phyloP scores from a whole-genome alignment of 2,113 vertebrate species.

The Bujurquina vittata region DNA sequence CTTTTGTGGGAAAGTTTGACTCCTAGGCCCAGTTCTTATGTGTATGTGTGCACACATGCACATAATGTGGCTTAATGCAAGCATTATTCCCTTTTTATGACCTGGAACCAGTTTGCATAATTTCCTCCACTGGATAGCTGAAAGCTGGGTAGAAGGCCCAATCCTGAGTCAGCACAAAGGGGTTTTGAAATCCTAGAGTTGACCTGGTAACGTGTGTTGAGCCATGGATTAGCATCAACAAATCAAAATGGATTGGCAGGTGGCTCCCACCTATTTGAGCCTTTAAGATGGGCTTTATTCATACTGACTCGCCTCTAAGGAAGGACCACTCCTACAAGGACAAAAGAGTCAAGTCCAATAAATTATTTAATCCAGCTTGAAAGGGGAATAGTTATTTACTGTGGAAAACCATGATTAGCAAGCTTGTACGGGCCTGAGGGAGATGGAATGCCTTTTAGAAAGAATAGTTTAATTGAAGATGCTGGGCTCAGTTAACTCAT shows the following conservation, averaged over 20 bases:
- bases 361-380: constrained; percentile 53
- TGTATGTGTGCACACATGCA: no score
- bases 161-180: constrained; percentile 42
- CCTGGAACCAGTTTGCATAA: not conserved
- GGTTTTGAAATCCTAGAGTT: constrained; percentile 13
- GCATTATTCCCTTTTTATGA: not conserved
- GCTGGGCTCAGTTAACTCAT: not conserved
- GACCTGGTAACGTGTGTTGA: constrained; percentile 32
- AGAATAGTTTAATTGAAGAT: constrained; percentile 34
- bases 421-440: not conserved
- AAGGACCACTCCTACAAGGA: constrained; percentile 26
- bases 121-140: not conserved
- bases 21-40: no score
- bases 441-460: constrained; percentile 21
- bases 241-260: constrained; percentile 76
- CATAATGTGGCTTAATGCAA: not conserved
- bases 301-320: constrained; percentile 40
- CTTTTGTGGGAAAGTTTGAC: not conserved
- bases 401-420: not conserved
- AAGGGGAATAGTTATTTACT: constrained; percentile 6
- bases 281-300: constrained; percentile 73
- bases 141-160: not conserved
- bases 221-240: constrained; percentile 70
- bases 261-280: constrained; percentile 58
- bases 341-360: constrained; percentile 35